These are phyloP conservation scores for Pomacea maculata DNA, from an alignment of 1,140 invertebrate species.

Conservation along the genomic window DNA sequence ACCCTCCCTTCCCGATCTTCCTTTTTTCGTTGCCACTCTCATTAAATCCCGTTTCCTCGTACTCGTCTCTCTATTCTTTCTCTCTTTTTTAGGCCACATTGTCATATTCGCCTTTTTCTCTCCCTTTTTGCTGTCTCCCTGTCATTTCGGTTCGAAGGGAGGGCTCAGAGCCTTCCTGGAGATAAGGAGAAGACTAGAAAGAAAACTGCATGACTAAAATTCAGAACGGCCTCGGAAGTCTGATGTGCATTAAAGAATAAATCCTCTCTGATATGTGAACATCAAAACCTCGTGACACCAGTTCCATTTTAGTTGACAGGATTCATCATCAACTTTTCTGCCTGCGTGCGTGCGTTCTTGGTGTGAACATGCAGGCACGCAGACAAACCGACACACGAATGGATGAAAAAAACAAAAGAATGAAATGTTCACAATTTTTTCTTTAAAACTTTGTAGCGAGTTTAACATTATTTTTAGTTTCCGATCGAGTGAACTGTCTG, in stretches of 20 bases:
- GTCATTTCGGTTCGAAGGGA: too few relatives aligned
- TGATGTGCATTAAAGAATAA: neutral
- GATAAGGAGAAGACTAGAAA: neutral
- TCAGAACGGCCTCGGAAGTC: neutral
- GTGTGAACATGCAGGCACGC: neutral
- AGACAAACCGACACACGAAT: neutral
- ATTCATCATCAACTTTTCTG: too few relatives aligned
- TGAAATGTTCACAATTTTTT: neutral
- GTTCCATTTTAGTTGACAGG: neutral
- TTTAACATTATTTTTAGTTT: neutral
- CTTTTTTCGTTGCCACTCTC: neutral
- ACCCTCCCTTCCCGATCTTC: neutral
- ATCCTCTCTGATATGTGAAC: too few relatives aligned
- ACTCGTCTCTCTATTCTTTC: neutral
- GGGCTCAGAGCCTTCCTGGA: neutral
- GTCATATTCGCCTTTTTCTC: neutral
- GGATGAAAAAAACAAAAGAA: slow-evolving; percentile 3
- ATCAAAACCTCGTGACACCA: neutral
- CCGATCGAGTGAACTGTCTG: too few relatives aligned
- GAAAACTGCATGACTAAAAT: neutral
- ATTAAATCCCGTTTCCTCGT: neutral
- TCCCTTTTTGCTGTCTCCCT: neutral
- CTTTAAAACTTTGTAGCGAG: neutral
- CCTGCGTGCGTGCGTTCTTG: too few relatives aligned
- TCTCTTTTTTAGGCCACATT: neutral